These are phyloP conservation scores for Eretmocerus hayati DNA, from an alignment of 2,888 invertebrate genomes.

Conservation along the genomic window DNA sequence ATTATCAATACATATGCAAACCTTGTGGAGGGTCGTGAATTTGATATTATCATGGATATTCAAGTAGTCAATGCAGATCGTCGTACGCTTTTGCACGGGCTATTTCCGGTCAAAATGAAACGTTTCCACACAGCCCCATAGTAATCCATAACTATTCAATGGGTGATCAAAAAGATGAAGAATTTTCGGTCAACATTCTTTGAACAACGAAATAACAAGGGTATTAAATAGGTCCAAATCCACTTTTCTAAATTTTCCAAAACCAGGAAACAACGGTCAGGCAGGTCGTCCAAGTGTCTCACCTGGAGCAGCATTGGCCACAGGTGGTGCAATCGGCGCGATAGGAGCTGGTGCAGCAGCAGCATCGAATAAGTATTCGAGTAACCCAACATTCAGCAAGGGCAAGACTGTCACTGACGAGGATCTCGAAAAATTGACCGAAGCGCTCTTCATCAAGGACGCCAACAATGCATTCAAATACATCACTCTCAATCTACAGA, in stretches of 20 bases:
- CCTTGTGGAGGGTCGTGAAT: too few relatives aligned
- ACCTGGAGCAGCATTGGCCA: constrained; percentile 14
- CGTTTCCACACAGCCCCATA: too few relatives aligned
- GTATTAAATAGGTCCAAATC: too few relatives aligned
- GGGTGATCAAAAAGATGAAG: too few relatives aligned
- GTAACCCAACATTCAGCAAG: constrained; percentile 41
- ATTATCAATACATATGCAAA: too few relatives aligned
- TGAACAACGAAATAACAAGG: too few relatives aligned
- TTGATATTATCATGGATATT: too few relatives aligned
- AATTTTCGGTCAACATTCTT: too few relatives aligned
- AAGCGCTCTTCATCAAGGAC: constrained; percentile 66
- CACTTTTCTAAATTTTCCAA: not conserved
- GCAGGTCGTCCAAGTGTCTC: not conserved
- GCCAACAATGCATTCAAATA: constrained; percentile 65
- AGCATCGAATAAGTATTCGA: constrained; percentile 27
- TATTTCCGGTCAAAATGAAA: too few relatives aligned
- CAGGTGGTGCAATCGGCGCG: constrained; percentile 22
- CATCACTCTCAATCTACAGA: constrained; percentile 68
- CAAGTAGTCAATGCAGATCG: too few relatives aligned
- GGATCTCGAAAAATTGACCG: constrained; percentile 63
- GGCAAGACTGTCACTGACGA: constrained; percentile 53
- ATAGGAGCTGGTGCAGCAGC: constrained; percentile 17
- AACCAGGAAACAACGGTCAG: constrained; percentile 1
- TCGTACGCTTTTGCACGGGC: too few relatives aligned
- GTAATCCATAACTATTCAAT: too few relatives aligned